phyloP scores from a whole-genome alignment of 2,888 invertebrate species.

The Lysandra coridon region DNA sequence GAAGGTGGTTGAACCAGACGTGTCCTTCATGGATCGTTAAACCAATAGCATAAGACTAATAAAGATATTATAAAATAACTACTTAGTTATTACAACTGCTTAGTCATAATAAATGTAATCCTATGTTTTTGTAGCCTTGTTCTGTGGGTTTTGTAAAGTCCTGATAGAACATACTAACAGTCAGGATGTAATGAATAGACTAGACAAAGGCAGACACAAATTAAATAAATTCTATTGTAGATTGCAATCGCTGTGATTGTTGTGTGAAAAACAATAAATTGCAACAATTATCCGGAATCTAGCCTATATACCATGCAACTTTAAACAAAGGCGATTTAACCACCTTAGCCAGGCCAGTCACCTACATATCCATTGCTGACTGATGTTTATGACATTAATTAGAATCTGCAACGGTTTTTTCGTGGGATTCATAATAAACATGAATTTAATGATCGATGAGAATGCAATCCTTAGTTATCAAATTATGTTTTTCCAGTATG shows the following conservation, averaged over 20 bases:
- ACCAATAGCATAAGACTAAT: background rate
- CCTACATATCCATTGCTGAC: background rate
- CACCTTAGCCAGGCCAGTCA: background rate
- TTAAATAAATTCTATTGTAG: background rate
- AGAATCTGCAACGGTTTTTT: background rate
- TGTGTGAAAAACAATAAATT: slow-evolving; percentile 7
- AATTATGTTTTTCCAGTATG: background rate
- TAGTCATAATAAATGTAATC: background rate
- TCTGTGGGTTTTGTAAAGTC: background rate
- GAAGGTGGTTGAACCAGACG: background rate
- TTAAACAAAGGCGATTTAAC: slow-evolving; percentile 4
- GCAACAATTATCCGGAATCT: slow-evolving; percentile 6
- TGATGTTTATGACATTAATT: background rate
- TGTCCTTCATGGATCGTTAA: slow-evolving; percentile 24
- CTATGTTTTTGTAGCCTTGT: background rate
- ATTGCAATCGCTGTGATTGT: slow-evolving; percentile 25
- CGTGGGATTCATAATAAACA: background rate
- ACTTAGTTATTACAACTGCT: background rate
- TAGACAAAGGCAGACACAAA: slow-evolving; percentile 9
- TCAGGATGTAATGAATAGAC: background rate
- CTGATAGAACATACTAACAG: background rate
- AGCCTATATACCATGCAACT: slow-evolving; percentile 9
- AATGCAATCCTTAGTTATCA: background rate
- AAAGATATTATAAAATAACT: background rate
- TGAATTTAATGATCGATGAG: background rate